Evolutionary conservation across 2,888 invertebrate species (phyloP), one percentile per base, ranked within the genome.

Genomic region (Empis stercorea): DNA sequence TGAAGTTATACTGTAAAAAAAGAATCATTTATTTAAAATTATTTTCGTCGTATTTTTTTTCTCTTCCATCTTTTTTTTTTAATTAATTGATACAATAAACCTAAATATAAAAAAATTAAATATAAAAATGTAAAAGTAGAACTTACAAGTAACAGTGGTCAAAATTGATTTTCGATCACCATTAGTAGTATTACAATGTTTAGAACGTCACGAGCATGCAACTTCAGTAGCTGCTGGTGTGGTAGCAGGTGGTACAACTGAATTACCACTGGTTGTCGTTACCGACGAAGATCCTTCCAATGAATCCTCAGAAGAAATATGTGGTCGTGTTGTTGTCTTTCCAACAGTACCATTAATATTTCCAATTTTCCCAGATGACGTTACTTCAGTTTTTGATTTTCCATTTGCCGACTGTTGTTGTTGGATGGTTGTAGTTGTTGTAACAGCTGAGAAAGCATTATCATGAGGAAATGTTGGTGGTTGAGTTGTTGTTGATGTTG

Each of bases 181-280:
- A 38, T 17, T 38, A 17, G 17, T 38, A 38, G 16, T 38, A 17
- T 17, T 13, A 11, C 17, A 20, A 38, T 20, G 16, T 17, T 17
- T 38, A 17, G 16, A 10, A n/a, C 17, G 69, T 68, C 68, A 68
- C 67, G 69, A 68, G 49, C 68, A 68, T 43, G 65, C 66, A 38
- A 69, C 66, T 55, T 68, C 69, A 43, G 67, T 52, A 52, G 63
- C 56, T 43, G 59, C 47, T 50, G 52, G 54, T 40, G 60, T 48
- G 37, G 52, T 38, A 39, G 52, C 47, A 49, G 47, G n/a, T 46
- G 47, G 9, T 44, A 39, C 17, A 30, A 16, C 36, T 32, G 34
- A n/a, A 23, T 17, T 37, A 15, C n/a, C n/a, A n/a, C 32, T 40
- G 16, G 49, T 38, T 34, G 49, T 13, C 36, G 44, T 32, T 16